A percentile compares a stretch with the other conserved stretches of the same genome.
These are phyloP conservation scores for Pseudopodoces humilis DNA, from an alignment of 2,113 vertebrate species.

Conservation along the genomic window DNA sequence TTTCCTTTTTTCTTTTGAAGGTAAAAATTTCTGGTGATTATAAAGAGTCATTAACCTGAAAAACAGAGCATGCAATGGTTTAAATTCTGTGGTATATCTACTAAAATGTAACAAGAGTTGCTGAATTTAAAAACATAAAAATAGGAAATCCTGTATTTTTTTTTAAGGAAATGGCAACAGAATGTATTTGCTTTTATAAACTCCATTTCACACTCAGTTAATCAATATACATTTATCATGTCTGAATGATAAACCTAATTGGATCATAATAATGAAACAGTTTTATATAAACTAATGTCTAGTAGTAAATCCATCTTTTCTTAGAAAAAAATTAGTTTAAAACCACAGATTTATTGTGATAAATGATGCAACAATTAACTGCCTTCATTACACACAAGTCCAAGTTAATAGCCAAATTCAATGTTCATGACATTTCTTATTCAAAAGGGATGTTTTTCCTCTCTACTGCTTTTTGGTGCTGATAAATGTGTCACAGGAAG, in stretches of 20 bases:
- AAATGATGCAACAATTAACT: background rate
- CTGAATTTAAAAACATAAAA: background rate
- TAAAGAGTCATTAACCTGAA: background rate
- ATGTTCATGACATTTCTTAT: background rate
- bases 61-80: background rate
- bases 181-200: background rate
- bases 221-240: background rate
- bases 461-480: background rate
- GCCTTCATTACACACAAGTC: background rate
- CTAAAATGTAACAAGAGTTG: background rate
- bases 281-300: background rate
- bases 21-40: background rate
- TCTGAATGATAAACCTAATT: background rate
- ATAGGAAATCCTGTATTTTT: background rate
- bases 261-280: background rate
- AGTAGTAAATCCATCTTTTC: background rate
- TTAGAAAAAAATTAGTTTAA: background rate
- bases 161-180: background rate
- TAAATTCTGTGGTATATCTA: background rate
- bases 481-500: constrained; percentile 11
- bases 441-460: background rate
- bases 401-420: background rate
- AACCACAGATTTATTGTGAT: background rate
- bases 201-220: background rate
- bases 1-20: background rate